Percentiles rank a stretch among this genome's conserved stretches.
Conservation (phyloP, 2,888 invertebrate species). For the Unio pictorum region DNA sequence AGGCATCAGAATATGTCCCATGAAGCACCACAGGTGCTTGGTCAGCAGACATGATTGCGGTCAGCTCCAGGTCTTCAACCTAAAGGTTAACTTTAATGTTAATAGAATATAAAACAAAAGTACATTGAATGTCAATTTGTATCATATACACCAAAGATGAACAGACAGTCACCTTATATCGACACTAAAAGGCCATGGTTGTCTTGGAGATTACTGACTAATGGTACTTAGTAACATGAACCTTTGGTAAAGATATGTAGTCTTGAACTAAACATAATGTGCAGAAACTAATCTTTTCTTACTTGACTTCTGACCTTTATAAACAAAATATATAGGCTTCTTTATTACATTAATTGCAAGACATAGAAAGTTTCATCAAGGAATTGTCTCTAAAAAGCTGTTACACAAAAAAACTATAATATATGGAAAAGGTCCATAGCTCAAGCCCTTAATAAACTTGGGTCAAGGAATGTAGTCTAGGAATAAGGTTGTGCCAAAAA, state of each 20-base stretch:
- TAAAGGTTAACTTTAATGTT: conserved; percentile 42
- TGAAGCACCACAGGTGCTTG: conserved; percentile 79
- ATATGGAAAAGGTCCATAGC: too few species aligned
- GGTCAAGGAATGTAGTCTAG: too few species aligned
- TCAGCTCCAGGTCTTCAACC: conserved; percentile 72
- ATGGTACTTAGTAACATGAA: too few species aligned
- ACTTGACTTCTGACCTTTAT: too few species aligned
- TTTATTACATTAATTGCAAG: too few species aligned
- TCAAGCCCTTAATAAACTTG: too few species aligned
- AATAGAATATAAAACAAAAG: not conserved
- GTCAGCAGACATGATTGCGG: conserved; percentile 67
- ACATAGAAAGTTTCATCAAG: too few species aligned
- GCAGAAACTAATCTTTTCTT: not conserved
- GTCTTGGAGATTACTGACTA: not conserved
- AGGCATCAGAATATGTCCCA: conserved; percentile 81
- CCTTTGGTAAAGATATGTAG: too few species aligned
- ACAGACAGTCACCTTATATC: not conserved
- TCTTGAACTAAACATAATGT: not conserved
- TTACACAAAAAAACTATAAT: too few species aligned
- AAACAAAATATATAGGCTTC: too few species aligned
- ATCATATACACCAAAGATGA: not conserved
- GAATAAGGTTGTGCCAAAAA: too few species aligned
- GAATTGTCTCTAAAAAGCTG: too few species aligned
- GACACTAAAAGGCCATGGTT: not conserved
- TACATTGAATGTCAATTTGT: not conserved